Base-by-base conservation (phyloP, 2,113 vertebrate species). In the Grus americana region DNA sequence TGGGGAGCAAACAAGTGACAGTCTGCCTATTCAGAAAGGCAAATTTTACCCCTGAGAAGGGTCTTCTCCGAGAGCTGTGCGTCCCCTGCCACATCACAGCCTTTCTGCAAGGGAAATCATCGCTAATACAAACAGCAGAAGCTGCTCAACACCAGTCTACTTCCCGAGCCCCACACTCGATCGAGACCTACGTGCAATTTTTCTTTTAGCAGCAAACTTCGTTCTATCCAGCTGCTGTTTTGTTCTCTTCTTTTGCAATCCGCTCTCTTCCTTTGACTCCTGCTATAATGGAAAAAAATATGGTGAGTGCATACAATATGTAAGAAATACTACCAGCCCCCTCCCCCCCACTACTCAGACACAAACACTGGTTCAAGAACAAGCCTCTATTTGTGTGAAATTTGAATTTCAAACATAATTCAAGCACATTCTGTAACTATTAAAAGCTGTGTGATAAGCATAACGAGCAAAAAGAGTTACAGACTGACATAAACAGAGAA, bases 161-260 rank as follows among this genome's bases (percentile, higher is more conserved):
- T 52, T 85, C 74, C 79, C 95, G 49, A 85, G 81, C 72, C 90
- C 91, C 92, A 79, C 49, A 17, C 14, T 68, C 3, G 0, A 98
- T 68, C 3, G 0, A 98, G 87, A 98, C 98, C 81, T 98, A 98
- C 98, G 98, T 98, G 98, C 92, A 94, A 98, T 98, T 97, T 98
- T 98, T 92, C 98, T 98, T 95, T 97, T 98, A 88, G 97, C 92
- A 95, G 97, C 74, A 96, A 96, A 97, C 84, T 98, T 98, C 8
- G 84, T 75, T 98, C 96, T 97, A 76, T 98, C 98, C 52, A 93
- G 94, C 84, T 97, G 97, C 88, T 97, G 97, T 91, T 97, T 97
- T 92, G 92, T 96, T 97, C 97, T 98, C 88, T 86, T 98, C 96
- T 95, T 98, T 88, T 97, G 97, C 68, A 98, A 94, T 94, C 81